These are phyloP conservation scores for Dryoscopus gambensis DNA, from an alignment of 2,113 vertebrate genomes.

Conservation along the genomic window DNA sequence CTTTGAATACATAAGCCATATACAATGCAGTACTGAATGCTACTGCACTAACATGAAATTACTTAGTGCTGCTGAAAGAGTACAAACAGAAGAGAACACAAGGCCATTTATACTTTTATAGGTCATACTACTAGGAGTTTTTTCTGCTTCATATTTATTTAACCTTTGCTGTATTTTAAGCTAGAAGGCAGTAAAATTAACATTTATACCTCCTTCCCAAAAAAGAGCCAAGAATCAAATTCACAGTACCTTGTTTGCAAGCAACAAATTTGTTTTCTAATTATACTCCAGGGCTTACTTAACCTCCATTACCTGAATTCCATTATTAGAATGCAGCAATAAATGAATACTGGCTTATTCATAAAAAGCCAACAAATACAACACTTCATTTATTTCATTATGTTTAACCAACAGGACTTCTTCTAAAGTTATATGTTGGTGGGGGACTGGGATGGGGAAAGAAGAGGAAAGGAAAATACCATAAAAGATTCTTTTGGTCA, in stretches of 20 bases:
- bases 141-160: constrained; percentile 69
- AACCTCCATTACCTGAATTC: constrained; percentile 68
- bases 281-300: constrained; percentile 69
- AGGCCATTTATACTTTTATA: constrained; percentile 61
- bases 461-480: background rate
- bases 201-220: constrained; percentile 63
- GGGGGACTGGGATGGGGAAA: background rate
- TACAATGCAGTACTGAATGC: background rate
- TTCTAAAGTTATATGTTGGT: background rate
- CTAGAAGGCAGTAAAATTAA: constrained; percentile 69
- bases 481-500: background rate
- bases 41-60: background rate
- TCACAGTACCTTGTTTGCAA: constrained; percentile 58
- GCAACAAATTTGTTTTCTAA: constrained; percentile 69
- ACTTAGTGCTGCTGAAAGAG: constrained; percentile 49
- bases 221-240: constrained; percentile 55
- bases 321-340: constrained; percentile 65
- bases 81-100: constrained; percentile 64
- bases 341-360: constrained; percentile 74
- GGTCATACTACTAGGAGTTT: constrained; percentile 48
- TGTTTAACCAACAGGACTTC: constrained; percentile 25
- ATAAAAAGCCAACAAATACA: constrained; percentile 70
- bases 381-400: constrained; percentile 66
- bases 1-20: constrained; percentile 30
- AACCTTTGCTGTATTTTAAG: constrained; percentile 74